A percentile compares a stretch with the other conserved stretches of the same genome.
phyloP scores from a whole-genome alignment of 2,888 invertebrate species.

The Leptogaster cylindrica region DNA sequence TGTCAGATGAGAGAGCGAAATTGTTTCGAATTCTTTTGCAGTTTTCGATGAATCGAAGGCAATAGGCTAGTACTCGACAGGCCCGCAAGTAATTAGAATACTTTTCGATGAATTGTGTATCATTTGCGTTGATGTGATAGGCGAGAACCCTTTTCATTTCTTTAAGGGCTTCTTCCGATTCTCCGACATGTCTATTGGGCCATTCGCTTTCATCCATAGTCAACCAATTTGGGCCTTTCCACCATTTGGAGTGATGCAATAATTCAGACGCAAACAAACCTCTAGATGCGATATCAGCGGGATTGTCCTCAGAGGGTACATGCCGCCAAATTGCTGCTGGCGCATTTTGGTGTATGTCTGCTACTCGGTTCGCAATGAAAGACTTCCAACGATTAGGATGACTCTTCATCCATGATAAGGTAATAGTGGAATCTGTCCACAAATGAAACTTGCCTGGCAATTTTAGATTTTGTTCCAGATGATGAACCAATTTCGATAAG shows the following conservation, averaged over 20 bases:
- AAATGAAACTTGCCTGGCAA: neutral
- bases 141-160: neutral
- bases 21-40: neutral
- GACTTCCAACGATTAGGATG: neutral
- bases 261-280: neutral
- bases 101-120: neutral
- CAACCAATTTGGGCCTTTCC: too few relatives aligned
- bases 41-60: neutral
- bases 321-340: neutral
- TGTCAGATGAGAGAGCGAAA: too few relatives aligned
- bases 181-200: neutral
- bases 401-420: neutral
- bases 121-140: neutral
- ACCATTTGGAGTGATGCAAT: neutral
- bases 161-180: neutral
- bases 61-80: neutral
- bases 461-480: neutral
- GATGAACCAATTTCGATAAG: too few relatives aligned
- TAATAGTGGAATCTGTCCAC: constrained; percentile 48
- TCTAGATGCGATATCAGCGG: neutral
- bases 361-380: neutral
- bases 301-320: constrained; percentile 1
- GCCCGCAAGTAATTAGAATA: neutral
- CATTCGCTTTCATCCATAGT: neutral
- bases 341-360: neutral